Percentiles rank a stretch among this genome's conserved stretches.
These are phyloP conservation scores for Abscondita cerata DNA, from an alignment of 2,888 invertebrate genomes.

Conservation along the genomic window DNA sequence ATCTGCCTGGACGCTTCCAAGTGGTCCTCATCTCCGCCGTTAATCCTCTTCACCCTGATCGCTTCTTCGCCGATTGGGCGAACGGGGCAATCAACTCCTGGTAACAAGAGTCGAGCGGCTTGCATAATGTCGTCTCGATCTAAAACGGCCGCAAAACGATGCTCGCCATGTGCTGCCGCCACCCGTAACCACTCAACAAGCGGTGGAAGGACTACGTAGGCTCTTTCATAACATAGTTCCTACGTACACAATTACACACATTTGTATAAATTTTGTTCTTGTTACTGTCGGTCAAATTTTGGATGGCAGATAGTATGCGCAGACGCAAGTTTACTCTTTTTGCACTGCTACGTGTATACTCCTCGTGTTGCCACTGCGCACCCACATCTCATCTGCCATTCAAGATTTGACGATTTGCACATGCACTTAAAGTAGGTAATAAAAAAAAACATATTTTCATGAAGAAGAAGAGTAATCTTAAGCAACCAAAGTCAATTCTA, in stretches of 20 bases:
- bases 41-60: conserved; percentile 56
- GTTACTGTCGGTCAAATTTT: too few relatives aligned
- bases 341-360: too few relatives aligned
- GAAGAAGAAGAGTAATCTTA: too few relatives aligned
- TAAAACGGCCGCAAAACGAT: conserved; percentile 77
- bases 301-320: too few relatives aligned
- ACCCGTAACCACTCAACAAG: conserved; percentile 91
- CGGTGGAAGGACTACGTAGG: conserved; percentile 87
- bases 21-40: conserved; percentile 55
- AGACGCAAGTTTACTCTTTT: too few relatives aligned
- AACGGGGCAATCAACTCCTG: conserved; percentile 89
- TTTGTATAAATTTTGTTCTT: too few relatives aligned
- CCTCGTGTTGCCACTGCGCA: too few relatives aligned
- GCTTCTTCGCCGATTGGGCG: conserved; percentile 72
- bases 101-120: conserved; percentile 83
- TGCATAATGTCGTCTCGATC: conserved; percentile 86
- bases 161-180: conserved; percentile 81
- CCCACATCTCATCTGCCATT: too few relatives aligned
- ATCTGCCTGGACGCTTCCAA: conserved; percentile 55
- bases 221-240: conserved; percentile 84
- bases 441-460: too few relatives aligned
- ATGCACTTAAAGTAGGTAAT: too few relatives aligned
- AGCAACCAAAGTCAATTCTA: too few relatives aligned
- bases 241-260: conserved; percentile 47
- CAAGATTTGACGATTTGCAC: too few relatives aligned